Evolutionary conservation across 2,797 vertebrate species (phyloP), one percentile per base, ranked within the genome.

Genomic region (Enteromius afrohamiltoni): DNA sequence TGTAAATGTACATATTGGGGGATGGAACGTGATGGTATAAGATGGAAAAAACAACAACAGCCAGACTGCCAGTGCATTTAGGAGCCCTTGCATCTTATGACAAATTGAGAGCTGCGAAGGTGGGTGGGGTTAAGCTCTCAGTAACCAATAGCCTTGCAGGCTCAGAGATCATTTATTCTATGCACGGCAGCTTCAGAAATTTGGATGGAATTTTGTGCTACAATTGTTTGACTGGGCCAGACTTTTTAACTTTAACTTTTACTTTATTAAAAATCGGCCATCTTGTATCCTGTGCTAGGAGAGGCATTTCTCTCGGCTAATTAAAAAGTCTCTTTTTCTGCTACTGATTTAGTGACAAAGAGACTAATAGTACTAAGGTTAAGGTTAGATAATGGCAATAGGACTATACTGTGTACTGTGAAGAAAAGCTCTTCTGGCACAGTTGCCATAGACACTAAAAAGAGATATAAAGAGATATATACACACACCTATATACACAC

Each of bases 1-100:
- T 23, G 29, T 49, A 77, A 80, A 60, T 87, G 70, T 70, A 64
- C 60, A 69, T 69, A 79, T 70, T 68, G 71, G 42, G 65, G 23
- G 13, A 47, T 62, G n/a, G 26, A 79, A 21, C 62, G 55, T 64
- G 23, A 82, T n/a, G 47, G 9, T 5, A 16, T 65, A 23, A 73
- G 29, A 65, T 0, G 40, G 3, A 31, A 71, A 67, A 73, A 45
- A 21, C 5, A 45, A 70, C 55, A 78, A 34, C 4, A 76, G 8
- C 13, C 49, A 82, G 51, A 65, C 53, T 65, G 65, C 23, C 40
- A 31, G 42, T 73, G 47, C 29, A 19, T 74, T 84, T 45, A 55
- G 23, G 13, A 69, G 5, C 21, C 4, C 37, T 23, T 82, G 16
- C 9, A 49, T 68, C 29, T 55, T 70, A 0, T 31, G 34, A 64